These are phyloP conservation scores for Takifugu rubripes DNA, from an alignment of 2,797 vertebrate species.

Conservation along the genomic window DNA sequence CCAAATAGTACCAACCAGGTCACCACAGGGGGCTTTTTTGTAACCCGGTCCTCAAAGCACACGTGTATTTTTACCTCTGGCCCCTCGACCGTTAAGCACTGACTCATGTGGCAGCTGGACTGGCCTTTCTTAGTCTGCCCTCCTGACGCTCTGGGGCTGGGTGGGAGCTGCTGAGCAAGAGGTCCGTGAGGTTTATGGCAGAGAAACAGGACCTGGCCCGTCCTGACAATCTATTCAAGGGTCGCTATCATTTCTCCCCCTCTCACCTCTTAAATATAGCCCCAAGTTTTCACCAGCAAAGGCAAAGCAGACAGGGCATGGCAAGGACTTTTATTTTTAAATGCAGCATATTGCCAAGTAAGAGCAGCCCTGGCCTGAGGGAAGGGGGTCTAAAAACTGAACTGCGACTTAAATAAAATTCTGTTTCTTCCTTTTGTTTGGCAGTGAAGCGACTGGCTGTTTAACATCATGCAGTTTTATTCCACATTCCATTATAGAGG, in stretches of 20 bases:
- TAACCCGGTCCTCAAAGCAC: slow-evolving; percentile 25
- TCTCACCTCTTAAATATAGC: slow-evolving; percentile 75
- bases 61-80: slow-evolving; percentile 61
- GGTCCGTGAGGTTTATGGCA: slow-evolving; percentile 40
- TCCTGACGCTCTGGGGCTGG: slow-evolving; percentile 30
- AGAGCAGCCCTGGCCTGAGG: slow-evolving; percentile 31
- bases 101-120: slow-evolving; percentile 45
- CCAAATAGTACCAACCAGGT: slow-evolving; percentile 27
- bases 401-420: slow-evolving; percentile 5
- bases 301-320: slow-evolving; percentile 57
- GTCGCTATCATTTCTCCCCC: slow-evolving; percentile 61
- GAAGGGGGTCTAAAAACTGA: slow-evolving; percentile 11
- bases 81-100: slow-evolving; percentile 35
- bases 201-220: slow-evolving; percentile 64
- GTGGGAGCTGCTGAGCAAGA: slow-evolving; percentile 62
- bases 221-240: slow-evolving; percentile 64
- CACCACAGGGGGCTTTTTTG: slow-evolving; percentile 42
- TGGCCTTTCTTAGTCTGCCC: slow-evolving; percentile 27
- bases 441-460: slow-evolving; percentile 21
- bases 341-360: slow-evolving; percentile 48
- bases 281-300: slow-evolving; percentile 65
- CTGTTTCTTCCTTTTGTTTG: background rate
- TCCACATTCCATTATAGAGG: slow-evolving; percentile 45
- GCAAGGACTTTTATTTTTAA: slow-evolving; percentile 66
- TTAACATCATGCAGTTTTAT: slow-evolving; percentile 67